Conservation (phyloP, 2,113 vertebrate species). For the Canis aureus region DNA sequence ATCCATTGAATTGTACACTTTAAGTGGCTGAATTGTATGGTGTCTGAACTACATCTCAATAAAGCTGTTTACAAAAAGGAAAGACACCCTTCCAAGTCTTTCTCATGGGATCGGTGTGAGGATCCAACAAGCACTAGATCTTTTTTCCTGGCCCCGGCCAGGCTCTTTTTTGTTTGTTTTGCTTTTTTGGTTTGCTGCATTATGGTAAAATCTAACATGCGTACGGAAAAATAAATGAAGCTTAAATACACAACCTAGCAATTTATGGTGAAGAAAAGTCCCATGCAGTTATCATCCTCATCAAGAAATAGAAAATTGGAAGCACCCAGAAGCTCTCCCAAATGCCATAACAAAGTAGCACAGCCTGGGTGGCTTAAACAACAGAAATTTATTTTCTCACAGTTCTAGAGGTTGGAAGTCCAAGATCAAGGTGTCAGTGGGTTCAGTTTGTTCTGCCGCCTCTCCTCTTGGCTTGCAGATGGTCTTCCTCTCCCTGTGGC, state of each 20-base stretch:
- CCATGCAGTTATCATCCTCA: background rate
- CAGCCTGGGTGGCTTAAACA: background rate
- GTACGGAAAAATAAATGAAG: constrained; percentile 6
- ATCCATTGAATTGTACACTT: background rate
- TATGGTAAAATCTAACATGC: background rate
- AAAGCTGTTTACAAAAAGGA: constrained; percentile 29
- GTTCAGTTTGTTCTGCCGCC: background rate
- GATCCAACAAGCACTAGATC: background rate
- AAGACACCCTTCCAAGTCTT: background rate
- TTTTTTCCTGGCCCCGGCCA: background rate
- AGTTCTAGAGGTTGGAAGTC: background rate
- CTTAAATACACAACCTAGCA: constrained; percentile 21
- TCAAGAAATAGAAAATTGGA: background rate
- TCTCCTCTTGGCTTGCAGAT: background rate
- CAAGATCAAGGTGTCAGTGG: background rate
- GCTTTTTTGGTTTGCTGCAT: background rate
- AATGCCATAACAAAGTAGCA: background rate
- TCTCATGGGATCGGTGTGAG: background rate
- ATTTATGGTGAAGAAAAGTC: constrained; percentile 9
- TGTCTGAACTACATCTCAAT: background rate
- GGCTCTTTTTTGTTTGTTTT: background rate
- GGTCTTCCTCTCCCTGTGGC: background rate
- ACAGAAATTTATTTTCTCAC: background rate
- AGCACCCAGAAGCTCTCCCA: background rate
- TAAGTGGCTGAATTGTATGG: background rate